phyloP scores from a whole-genome alignment of 2,888 invertebrate species.

The Cordylochernes scorpioides region DNA sequence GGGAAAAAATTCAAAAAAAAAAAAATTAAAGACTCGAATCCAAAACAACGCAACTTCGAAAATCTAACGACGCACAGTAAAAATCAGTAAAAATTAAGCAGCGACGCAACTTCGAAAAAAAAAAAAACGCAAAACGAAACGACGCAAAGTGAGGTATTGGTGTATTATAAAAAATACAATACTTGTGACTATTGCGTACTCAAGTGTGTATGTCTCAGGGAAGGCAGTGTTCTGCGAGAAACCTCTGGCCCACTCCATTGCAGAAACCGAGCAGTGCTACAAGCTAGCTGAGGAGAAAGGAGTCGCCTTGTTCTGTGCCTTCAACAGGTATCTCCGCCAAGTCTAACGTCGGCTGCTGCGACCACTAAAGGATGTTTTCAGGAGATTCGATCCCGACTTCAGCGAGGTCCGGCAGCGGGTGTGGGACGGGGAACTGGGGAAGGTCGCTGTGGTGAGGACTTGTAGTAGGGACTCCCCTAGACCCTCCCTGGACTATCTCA shows the following conservation, averaged over 20 bases:
- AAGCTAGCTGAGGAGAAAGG: slow-evolving; percentile 30
- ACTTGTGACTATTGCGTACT: too few relatives aligned
- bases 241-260: slow-evolving; percentile 32
- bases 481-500: slow-evolving; percentile 33
- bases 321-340: slow-evolving; percentile 29
- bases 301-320: slow-evolving; percentile 33
- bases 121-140: too few relatives aligned
- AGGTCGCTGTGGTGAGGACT: slow-evolving; percentile 34
- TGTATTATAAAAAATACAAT: too few relatives aligned
- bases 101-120: too few relatives aligned
- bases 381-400: slow-evolving; percentile 35
- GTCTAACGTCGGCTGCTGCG: background rate
- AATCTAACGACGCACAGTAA: too few relatives aligned
- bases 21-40: too few relatives aligned
- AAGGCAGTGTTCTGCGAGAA: slow-evolving; percentile 43
- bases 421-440: slow-evolving; percentile 32
- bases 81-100: too few relatives aligned
- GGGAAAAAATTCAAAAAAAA: too few relatives aligned
- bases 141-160: too few relatives aligned
- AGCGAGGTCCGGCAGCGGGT: slow-evolving; percentile 27
- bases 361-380: background rate
- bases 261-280: slow-evolving; percentile 31
- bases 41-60: too few relatives aligned
- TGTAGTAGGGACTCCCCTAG: slow-evolving; percentile 37
- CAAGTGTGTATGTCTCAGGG: slow-evolving; percentile 14